Evolutionary conservation across 2,113 vertebrate genomes (phyloP).

Genomic region (Varanus salvator): DNA sequence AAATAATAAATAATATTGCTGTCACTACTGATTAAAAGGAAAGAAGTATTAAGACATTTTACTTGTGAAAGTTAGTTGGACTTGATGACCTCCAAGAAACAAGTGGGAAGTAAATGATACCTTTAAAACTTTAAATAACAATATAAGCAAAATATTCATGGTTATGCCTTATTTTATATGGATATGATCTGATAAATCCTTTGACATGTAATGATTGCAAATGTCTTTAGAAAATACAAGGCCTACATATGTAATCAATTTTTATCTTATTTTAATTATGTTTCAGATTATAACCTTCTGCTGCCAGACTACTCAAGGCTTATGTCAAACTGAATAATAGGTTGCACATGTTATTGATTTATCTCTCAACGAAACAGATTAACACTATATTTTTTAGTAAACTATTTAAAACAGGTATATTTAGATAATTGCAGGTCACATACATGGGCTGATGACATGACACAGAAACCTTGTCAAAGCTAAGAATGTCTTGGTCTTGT

Average conservation of each 20-base stretch:
- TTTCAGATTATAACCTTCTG: slow-evolving; percentile 62
- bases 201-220: slow-evolving; percentile 56
- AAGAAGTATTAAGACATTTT: too few species aligned
- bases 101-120: slow-evolving; percentile 5
- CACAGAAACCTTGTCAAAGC: not conserved
- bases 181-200: slow-evolving; percentile 48
- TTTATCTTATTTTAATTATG: slow-evolving; percentile 66
- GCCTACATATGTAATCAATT: slow-evolving; percentile 53
- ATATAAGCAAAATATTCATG: slow-evolving; percentile 42
- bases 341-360: slow-evolving; percentile 63
- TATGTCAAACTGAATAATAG: slow-evolving; percentile 65
- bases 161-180: slow-evolving; percentile 51
- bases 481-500: not conserved
- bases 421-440: slow-evolving; percentile 34
- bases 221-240: slow-evolving; percentile 53
- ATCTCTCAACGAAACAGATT: slow-evolving; percentile 56
- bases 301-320: slow-evolving; percentile 61
- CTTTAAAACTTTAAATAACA: slow-evolving; percentile 19
- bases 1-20: too few species aligned
- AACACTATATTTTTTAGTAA: slow-evolving; percentile 56
- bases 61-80: too few species aligned
- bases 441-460: not conserved
- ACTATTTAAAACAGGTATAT: slow-evolving; percentile 52
- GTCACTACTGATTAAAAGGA: too few species aligned
- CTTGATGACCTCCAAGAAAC: too few species aligned